phyloP scores from a whole-genome alignment of 2,797 vertebrate species.

The Macroramphosus scolopax region DNA sequence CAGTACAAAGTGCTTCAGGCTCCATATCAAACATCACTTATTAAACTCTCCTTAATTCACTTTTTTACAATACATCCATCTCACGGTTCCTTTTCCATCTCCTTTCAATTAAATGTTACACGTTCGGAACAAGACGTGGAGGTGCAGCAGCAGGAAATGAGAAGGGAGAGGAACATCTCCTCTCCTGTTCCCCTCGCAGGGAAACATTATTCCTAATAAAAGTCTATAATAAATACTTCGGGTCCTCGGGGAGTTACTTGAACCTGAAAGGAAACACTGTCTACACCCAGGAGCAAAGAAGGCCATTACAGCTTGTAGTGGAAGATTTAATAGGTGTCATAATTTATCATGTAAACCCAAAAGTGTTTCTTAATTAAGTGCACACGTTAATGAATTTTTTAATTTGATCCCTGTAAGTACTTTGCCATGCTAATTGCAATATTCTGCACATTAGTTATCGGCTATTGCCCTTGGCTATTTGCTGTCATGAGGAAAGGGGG shows the following conservation, averaged over 20 bases:
- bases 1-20: constrained; percentile 17
- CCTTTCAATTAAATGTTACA: constrained; percentile 70
- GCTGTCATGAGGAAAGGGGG: constrained; percentile 85
- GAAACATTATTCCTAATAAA: constrained; percentile 81
- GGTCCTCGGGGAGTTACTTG: constrained; percentile 83
- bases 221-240: constrained; percentile 73
- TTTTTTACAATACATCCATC: constrained; percentile 40
- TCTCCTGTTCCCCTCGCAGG: constrained; percentile 50
- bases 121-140: constrained; percentile 29
- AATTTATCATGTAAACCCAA: constrained; percentile 99
- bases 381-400: constrained; percentile 99
- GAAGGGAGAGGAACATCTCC: constrained; percentile 17
- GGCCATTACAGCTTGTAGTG: constrained; percentile 90
- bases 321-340: constrained; percentile 99
- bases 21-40: constrained; percentile 9
- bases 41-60: constrained; percentile 12
- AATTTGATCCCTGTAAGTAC: constrained; percentile 99
- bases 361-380: constrained; percentile 99
- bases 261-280: constrained; percentile 87
- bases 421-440: constrained; percentile 99
- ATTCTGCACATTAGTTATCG: constrained; percentile 99
- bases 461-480: constrained; percentile 99
- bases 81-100: no score
- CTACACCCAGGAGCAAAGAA: constrained; percentile 90
- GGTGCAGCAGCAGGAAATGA: constrained; percentile 17